Percentiles rank a stretch among this genome's conserved stretches.
Evolutionary conservation across 2,797 vertebrate genomes (phyloP).

Genomic region (Ataeniobius toweri): DNA sequence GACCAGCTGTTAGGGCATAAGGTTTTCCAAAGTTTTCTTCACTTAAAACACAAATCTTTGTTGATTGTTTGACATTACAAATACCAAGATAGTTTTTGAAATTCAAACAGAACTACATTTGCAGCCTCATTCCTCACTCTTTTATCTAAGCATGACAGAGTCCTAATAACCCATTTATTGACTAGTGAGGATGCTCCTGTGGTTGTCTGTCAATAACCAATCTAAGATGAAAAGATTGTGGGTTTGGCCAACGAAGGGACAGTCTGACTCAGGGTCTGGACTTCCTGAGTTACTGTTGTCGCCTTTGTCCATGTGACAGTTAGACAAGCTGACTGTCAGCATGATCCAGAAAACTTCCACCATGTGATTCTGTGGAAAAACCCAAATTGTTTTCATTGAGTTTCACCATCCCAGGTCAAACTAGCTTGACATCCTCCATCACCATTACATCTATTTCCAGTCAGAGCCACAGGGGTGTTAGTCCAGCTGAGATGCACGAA

Average conservation of each 20-base stretch:
- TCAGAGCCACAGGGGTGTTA: constrained; percentile 7
- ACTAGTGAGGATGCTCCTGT: constrained; percentile 21
- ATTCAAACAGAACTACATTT: not conserved
- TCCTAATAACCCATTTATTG: constrained; percentile 36
- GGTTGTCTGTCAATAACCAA: constrained; percentile 40
- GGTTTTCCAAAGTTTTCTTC: no score
- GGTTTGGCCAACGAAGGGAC: constrained; percentile 19
- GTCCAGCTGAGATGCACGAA: not conserved
- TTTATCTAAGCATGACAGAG: constrained; percentile 4
- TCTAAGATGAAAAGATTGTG: constrained; percentile 8
- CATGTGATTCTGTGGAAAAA: constrained; percentile 46
- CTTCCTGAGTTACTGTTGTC: constrained; percentile 18
- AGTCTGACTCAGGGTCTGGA: constrained; percentile 46
- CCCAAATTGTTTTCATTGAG: constrained; percentile 22
- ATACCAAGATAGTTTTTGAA: not conserved
- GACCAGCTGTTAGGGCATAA: not conserved
- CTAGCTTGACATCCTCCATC: constrained; percentile 11
- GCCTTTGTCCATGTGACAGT: constrained; percentile 54
- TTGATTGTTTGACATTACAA: no score
- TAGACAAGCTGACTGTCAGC: constrained; percentile 31
- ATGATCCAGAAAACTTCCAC: constrained; percentile 24
- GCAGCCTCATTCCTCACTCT: constrained; percentile 8
- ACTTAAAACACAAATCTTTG: no score
- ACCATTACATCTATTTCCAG: constrained; percentile 11
- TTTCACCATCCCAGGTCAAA: constrained; percentile 38